A percentile compares a stretch with the other conserved stretches of the same genome.
phyloP scores from a whole-genome alignment of 2,797 vertebrate species.

The Phalanger gymnotis region DNA sequence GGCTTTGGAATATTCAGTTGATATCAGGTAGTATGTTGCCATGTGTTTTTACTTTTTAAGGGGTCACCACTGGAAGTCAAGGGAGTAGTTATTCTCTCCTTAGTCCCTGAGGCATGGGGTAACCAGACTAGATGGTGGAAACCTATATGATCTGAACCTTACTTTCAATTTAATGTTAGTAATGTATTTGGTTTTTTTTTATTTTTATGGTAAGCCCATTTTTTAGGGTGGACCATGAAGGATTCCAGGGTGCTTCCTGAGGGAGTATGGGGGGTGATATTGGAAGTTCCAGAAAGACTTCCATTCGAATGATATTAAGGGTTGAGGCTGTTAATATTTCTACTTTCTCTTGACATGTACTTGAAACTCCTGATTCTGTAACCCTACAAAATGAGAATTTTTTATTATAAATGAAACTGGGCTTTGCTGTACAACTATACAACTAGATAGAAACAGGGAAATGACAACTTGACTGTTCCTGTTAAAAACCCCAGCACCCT shows the following conservation, averaged over 20 bases:
- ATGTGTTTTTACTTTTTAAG: background rate
- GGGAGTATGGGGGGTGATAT: background rate
- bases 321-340: background rate
- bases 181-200: background rate
- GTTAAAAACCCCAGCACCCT: background rate
- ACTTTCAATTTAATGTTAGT: background rate
- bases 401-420: background rate
- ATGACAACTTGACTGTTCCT: background rate
- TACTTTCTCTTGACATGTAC: background rate
- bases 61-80: background rate
- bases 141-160: background rate
- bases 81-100: background rate
- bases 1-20: background rate
- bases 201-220: background rate
- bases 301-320: background rate
- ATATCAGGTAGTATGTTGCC: background rate
- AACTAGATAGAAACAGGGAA: background rate
- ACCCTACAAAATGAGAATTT: background rate
- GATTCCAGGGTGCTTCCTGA: slow-evolving; percentile 3
- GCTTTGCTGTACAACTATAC: background rate
- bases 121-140: background rate
- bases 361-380: background rate
- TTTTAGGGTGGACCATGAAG: background rate
- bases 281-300: background rate
- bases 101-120: background rate